These are phyloP conservation scores for Labeo calbasu DNA, from an alignment of 2,797 vertebrate genomes.

Conservation along the genomic window DNA sequence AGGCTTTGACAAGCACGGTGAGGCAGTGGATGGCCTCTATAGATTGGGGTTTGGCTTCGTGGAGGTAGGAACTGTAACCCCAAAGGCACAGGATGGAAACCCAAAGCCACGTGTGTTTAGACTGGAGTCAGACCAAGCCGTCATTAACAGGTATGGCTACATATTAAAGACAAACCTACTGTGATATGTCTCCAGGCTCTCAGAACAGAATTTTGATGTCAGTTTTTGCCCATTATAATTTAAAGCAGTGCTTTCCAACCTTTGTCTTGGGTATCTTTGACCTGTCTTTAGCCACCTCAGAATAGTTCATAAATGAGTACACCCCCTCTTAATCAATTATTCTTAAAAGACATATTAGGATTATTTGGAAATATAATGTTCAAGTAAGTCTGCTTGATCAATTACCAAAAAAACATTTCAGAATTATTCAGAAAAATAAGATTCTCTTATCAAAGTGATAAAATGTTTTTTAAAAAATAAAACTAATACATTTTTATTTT, in stretches of 20 bases:
- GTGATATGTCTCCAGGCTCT: neutral
- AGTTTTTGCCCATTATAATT: neutral
- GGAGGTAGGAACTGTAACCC: conserved; percentile 94
- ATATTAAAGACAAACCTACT: neutral
- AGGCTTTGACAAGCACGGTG: conserved; percentile 95
- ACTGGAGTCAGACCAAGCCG: conserved; percentile 81
- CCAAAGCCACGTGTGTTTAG: conserved; percentile 91
- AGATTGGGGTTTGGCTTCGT: conserved; percentile 95
- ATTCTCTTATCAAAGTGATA: neutral
- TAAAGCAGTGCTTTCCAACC: neutral
- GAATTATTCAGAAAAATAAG: neutral
- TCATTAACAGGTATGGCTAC: conserved; percentile 89
- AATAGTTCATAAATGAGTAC: neutral
- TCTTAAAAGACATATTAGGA: neutral
- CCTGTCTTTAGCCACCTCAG: neutral
- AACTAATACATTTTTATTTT: neutral
- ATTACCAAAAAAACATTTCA: neutral
- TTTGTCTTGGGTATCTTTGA: neutral
- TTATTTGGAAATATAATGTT: neutral
- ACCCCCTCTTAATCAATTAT: neutral
- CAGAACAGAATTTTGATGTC: neutral
- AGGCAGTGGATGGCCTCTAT: conserved; percentile 91
- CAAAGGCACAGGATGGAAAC: conserved; percentile 92
- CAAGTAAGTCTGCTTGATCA: neutral
- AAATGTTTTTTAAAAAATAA: neutral